Percentiles rank a stretch among this genome's conserved stretches.
Evolutionary conservation across 2,113 vertebrate species (phyloP).

Genomic region (Suricata suricatta): DNA sequence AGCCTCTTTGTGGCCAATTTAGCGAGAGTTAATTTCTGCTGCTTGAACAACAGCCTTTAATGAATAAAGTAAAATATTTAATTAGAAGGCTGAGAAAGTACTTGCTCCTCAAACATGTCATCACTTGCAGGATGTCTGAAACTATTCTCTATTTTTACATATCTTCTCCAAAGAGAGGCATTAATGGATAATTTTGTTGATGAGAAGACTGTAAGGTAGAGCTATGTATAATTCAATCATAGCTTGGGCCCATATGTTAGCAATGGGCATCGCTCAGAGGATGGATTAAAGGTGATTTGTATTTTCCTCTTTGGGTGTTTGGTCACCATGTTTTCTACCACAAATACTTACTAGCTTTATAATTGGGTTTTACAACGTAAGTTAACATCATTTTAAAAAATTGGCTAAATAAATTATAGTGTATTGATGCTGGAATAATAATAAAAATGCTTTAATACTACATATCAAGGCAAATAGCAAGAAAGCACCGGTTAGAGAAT

Average conservation of each 20-base stretch:
- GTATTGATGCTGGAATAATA: neutral
- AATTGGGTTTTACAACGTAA: neutral
- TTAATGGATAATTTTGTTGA: neutral
- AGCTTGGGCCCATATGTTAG: neutral
- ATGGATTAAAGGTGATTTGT: neutral
- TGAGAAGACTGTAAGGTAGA: neutral
- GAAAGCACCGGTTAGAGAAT: neutral
- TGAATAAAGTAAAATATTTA: constrained; percentile 27
- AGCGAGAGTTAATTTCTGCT: neutral
- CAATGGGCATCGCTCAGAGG: neutral
- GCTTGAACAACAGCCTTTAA: neutral
- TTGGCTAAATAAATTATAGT: neutral
- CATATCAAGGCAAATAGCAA: neutral
- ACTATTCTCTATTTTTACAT: neutral
- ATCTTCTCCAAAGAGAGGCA: neutral
- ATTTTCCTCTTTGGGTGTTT: neutral
- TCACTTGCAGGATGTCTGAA: neutral
- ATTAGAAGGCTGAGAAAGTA: neutral
- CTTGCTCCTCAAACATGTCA: neutral
- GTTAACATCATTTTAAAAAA: neutral
- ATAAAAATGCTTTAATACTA: neutral
- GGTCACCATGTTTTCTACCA: neutral
- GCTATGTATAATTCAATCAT: neutral
- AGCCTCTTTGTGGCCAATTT: neutral
- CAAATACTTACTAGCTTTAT: neutral